A percentile compares a stretch with the other conserved stretches of the same genome.
These are phyloP conservation scores for Tonatia bakeri DNA, from an alignment of 2,113 vertebrate species.

Conservation along the genomic window DNA sequence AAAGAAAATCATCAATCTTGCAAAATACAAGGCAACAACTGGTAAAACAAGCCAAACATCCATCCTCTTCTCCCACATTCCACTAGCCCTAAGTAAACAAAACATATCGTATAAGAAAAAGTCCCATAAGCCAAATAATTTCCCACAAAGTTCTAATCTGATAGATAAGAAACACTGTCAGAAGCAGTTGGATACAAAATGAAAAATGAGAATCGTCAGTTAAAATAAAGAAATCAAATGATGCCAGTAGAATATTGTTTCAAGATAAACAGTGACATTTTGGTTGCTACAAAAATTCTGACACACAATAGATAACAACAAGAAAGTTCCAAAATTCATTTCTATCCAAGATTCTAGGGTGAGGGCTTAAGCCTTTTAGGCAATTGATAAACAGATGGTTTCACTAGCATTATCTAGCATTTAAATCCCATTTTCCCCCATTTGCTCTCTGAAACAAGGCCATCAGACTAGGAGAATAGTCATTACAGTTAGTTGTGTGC, in stretches of 20 bases:
- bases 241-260: slow-evolving; percentile 38
- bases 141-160: slow-evolving; percentile 38
- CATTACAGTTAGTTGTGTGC: neutral
- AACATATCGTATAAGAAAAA: slow-evolving; percentile 5
- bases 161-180: slow-evolving; percentile 39
- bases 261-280: slow-evolving; percentile 51
- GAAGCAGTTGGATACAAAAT: slow-evolving; percentile 2
- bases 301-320: slow-evolving; percentile 44
- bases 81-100: slow-evolving; percentile 18
- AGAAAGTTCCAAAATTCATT: slow-evolving; percentile 48
- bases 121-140: slow-evolving; percentile 32
- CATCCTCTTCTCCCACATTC: slow-evolving; percentile 20
- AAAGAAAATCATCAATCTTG: slow-evolving; percentile 39
- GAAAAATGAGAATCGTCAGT: slow-evolving; percentile 52
- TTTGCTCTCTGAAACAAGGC: slow-evolving; percentile 40
- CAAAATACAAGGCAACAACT: slow-evolving; percentile 39
- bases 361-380: slow-evolving; percentile 29
- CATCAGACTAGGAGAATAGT: neutral
- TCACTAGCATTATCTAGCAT: neutral
- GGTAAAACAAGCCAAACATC: slow-evolving; percentile 16
- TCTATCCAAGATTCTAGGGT: slow-evolving; percentile 5
- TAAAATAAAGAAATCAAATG: slow-evolving; percentile 50
- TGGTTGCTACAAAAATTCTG: slow-evolving; percentile 44
- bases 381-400: slow-evolving; percentile 44
- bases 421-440: neutral